Percentiles rank a stretch among this genome's conserved stretches.
These are phyloP conservation scores for Parazoanthus swiftii DNA, from an alignment of 92 coral and sea anemone genomes.

Conservation along the genomic window DNA sequence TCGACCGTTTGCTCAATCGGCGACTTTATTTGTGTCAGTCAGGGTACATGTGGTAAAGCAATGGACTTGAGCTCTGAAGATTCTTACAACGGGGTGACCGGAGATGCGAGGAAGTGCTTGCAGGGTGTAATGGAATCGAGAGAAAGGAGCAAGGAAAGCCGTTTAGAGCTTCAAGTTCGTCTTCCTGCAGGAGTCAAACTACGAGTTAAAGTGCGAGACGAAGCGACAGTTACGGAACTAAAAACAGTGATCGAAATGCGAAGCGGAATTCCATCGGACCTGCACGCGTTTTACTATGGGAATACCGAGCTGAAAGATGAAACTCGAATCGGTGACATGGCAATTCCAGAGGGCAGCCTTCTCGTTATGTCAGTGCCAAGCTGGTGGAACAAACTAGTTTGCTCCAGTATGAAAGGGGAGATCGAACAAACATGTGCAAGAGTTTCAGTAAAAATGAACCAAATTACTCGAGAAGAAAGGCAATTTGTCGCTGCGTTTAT, in stretches of 20 bases:
- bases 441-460: constrained; percentile 58
- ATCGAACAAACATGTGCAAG: constrained; percentile 55
- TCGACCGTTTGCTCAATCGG: neutral
- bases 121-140: neutral
- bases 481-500: constrained; percentile 63
- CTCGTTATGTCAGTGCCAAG: constrained; percentile 47
- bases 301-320: constrained; percentile 44
- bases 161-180: constrained; percentile 34
- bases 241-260: constrained; percentile 47
- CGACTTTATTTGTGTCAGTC: neutral
- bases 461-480: constrained; percentile 54
- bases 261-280: constrained; percentile 58
- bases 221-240: constrained; percentile 43
- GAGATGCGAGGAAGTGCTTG: neutral
- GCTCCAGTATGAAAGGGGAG: constrained; percentile 54
- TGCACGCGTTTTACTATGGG: constrained; percentile 43
- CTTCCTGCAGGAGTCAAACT: constrained; percentile 34
- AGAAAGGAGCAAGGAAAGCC: constrained; percentile 2
- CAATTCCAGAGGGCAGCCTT: neutral
- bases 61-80: constrained; percentile 10
- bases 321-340: constrained; percentile 49
- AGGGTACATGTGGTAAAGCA: neutral
- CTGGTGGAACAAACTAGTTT: constrained; percentile 58
- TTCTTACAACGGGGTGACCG: neutral
- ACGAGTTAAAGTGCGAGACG: constrained; percentile 13